Evolutionary conservation across 1,140 invertebrate genomes (phyloP).

Genomic region (Aleiodes sp.): DNA sequence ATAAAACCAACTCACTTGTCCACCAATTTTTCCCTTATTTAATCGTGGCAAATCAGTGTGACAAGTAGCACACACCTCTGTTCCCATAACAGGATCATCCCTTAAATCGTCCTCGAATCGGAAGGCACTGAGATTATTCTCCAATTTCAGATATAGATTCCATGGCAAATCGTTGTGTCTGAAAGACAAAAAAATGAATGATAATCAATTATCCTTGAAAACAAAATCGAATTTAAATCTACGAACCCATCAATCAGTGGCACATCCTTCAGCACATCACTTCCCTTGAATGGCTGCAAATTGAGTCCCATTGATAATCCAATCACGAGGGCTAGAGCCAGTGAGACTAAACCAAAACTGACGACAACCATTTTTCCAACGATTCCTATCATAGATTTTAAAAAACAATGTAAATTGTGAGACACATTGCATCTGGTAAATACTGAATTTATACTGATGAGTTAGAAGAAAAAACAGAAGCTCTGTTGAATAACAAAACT

Average conservation of each 20-base stretch:
- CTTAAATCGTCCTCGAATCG: slow-evolving; percentile 64
- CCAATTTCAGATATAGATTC: slow-evolving; percentile 60
- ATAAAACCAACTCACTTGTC: slow-evolving; percentile 64
- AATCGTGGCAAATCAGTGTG: slow-evolving; percentile 71
- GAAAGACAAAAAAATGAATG: slow-evolving; percentile 31
- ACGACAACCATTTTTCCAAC: slow-evolving; percentile 41
- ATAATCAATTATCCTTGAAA: background rate
- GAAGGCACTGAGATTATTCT: slow-evolving; percentile 67
- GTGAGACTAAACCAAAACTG: slow-evolving; percentile 27
- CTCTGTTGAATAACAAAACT: background rate
- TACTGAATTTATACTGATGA: background rate
- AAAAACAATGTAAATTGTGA: no score
- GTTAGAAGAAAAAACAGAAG: background rate
- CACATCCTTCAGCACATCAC: slow-evolving; percentile 46
- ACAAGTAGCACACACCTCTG: slow-evolving; percentile 45
- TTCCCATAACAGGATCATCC: slow-evolving; percentile 59
- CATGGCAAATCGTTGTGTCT: slow-evolving; percentile 74
- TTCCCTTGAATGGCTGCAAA: slow-evolving; percentile 42
- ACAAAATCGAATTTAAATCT: background rate
- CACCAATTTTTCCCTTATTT: slow-evolving; percentile 68
- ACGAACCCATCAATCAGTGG: slow-evolving; percentile 57
- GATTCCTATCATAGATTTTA: background rate
- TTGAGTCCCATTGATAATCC: slow-evolving; percentile 42
- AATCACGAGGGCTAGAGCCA: slow-evolving; percentile 37
- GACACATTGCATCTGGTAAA: background rate